A percentile compares a stretch with the other conserved stretches of the same genome.
These are phyloP conservation scores for Hirtodrosophila cameraria DNA, from an alignment of 2,888 invertebrate genomes.

Conservation along the genomic window DNA sequence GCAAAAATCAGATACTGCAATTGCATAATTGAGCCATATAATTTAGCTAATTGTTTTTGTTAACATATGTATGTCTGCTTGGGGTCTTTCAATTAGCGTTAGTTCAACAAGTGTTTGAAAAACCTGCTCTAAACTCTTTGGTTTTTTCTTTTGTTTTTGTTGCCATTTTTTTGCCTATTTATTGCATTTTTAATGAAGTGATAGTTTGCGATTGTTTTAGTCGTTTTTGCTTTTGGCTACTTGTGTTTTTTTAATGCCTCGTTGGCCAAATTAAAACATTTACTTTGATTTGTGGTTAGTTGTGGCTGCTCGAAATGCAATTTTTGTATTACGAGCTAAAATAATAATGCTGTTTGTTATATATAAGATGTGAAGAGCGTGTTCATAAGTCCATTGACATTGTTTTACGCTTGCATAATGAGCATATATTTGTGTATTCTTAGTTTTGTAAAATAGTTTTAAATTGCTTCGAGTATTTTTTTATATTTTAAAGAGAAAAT, in stretches of 20 bases:
- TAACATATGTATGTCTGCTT: constrained; percentile 35
- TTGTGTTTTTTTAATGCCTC: constrained; percentile 29
- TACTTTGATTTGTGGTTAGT: constrained; percentile 19
- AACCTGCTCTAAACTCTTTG: constrained; percentile 29
- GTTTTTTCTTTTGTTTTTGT: constrained; percentile 1
- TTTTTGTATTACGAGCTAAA: not conserved
- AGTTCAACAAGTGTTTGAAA: constrained; percentile 31
- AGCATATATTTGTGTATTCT: too few relatives aligned
- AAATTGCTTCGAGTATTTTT: not conserved
- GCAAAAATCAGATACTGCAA: constrained; percentile 83
- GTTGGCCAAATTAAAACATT: constrained; percentile 39
- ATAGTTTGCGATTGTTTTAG: constrained; percentile 40
- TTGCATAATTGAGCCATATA: constrained; percentile 54
- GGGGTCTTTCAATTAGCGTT: constrained; percentile 54
- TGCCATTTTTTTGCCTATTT: constrained; percentile 6
- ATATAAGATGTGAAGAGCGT: not conserved
- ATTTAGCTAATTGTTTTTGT: constrained; percentile 69
- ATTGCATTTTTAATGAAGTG: constrained; percentile 51
- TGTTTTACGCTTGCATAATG: too few relatives aligned
- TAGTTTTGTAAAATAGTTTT: too few relatives aligned
- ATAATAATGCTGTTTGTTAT: not conserved
- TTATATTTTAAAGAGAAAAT: too few relatives aligned
- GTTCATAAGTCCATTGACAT: too few relatives aligned
- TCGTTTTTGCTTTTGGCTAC: constrained; percentile 31
- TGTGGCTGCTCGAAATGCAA: constrained; percentile 13